Percentiles rank a stretch among this genome's conserved stretches.
Conservation (phyloP, 2,888 invertebrate species). For the Lissonota sp. region DNA sequence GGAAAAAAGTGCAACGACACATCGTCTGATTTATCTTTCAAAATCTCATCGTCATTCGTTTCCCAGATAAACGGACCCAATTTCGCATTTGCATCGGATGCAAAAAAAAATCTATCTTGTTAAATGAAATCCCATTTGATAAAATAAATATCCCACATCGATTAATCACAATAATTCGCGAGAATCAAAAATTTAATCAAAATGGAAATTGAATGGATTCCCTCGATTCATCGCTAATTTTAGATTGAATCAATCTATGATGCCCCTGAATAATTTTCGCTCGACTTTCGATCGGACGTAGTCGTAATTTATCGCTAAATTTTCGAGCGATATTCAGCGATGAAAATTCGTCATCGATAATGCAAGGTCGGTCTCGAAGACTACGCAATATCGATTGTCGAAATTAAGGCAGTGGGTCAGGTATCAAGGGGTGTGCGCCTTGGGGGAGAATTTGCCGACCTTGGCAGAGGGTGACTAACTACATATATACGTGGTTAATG, state of each 20-base stretch:
- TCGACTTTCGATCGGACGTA: not conserved
- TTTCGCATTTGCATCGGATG: too few species aligned
- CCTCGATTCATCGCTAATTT: not conserved
- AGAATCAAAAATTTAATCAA: not conserved
- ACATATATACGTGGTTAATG: too few species aligned
- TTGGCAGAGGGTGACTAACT: slow-evolving; percentile 5
- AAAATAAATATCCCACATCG: not conserved
- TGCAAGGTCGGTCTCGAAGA: slow-evolving; percentile 10
- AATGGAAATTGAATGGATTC: not conserved
- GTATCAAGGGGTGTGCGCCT: slow-evolving; percentile 47
- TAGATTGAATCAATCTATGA: not conserved
- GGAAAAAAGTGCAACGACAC: slow-evolving; percentile 12
- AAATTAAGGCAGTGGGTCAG: slow-evolving; percentile 80
- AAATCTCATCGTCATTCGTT: too few species aligned
- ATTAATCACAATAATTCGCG: not conserved
- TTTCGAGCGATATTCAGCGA: not conserved
- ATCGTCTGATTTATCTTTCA: too few species aligned
- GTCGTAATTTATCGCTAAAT: not conserved
- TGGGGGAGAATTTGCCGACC: slow-evolving; percentile 44
- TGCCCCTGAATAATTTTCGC: not conserved
- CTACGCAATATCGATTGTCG: slow-evolving; percentile 77
- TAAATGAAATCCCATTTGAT: not conserved
- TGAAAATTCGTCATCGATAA: not conserved
- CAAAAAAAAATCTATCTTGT: not conserved
- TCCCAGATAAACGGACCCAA: too few species aligned